phyloP scores from a whole-genome alignment of 1,140 invertebrate species.

The Augochlora pura region DNA sequence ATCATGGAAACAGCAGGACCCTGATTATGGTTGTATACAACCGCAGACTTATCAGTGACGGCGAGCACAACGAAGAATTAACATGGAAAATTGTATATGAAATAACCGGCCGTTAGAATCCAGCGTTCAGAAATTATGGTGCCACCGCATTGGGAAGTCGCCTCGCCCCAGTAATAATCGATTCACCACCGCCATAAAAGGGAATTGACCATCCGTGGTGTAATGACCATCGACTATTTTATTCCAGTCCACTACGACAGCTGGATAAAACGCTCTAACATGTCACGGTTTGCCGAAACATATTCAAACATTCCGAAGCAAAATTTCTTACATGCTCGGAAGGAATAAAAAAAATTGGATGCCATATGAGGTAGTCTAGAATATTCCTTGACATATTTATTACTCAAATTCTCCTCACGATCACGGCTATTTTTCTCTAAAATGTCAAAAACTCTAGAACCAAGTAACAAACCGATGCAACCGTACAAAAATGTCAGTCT shows the following conservation, averaged over 20 bases:
- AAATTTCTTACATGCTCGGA: no score
- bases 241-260: constrained; percentile 1
- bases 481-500: no score
- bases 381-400: no score
- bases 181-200: constrained; percentile 62
- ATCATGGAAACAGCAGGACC: constrained; percentile 57
- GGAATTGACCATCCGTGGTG: constrained; percentile 52
- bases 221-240: constrained; percentile 47
- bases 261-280: background rate
- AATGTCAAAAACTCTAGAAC: no score
- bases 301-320: no score
- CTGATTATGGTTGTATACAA: constrained; percentile 44
- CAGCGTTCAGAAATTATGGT: constrained; percentile 38
- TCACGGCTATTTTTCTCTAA: no score
- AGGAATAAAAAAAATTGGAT: no score
- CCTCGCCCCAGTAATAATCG: constrained; percentile 26
- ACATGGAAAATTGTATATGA: constrained; percentile 38
- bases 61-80: constrained; percentile 55
- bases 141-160: constrained; percentile 37
- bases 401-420: no score
- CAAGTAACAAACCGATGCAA: no score
- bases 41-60: constrained; percentile 46
- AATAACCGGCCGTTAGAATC: constrained; percentile 60
- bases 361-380: no score
- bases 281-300: no score